Evolutionary conservation across 2,888 invertebrate genomes (phyloP).

Genomic region (Amiota communis): DNA sequence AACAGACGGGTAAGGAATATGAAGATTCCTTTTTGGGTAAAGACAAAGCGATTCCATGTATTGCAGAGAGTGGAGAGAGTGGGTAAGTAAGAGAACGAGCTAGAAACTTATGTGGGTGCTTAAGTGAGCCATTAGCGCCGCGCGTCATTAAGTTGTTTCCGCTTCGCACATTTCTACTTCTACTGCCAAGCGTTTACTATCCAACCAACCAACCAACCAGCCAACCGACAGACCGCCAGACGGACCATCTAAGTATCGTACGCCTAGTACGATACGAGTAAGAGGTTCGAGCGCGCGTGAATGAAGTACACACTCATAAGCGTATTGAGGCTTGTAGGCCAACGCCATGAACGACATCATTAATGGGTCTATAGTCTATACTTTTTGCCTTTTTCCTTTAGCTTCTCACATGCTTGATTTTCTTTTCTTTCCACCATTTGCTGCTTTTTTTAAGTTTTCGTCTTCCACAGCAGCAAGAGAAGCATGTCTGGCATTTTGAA

Average conservation of each 20-base stretch:
- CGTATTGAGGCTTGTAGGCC: slow-evolving; percentile 51
- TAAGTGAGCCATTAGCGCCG: slow-evolving; percentile 68
- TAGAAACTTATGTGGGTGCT: slow-evolving; percentile 64
- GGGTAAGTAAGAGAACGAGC: slow-evolving; percentile 24
- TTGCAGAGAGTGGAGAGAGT: slow-evolving; percentile 32
- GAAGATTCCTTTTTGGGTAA: slow-evolving; percentile 41
- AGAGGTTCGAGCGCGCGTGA: background rate
- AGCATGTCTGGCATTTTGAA: slow-evolving; percentile 33
- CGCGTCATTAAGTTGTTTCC: slow-evolving; percentile 68
- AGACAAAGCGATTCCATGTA: no score
- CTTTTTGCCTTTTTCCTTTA: background rate
- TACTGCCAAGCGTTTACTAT: slow-evolving; percentile 40
- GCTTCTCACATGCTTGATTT: slow-evolving; percentile 1
- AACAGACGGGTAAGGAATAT: no score
- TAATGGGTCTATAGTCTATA: slow-evolving; percentile 57
- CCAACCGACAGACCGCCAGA: background rate
- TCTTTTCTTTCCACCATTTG: slow-evolving; percentile 32
- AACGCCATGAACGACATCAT: slow-evolving; percentile 50
- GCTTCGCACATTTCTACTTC: slow-evolving; percentile 63
- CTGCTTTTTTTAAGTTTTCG: background rate
- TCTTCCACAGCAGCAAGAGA: slow-evolving; percentile 9
- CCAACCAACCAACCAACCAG: background rate
- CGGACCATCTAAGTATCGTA: background rate
- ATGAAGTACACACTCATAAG: slow-evolving; percentile 18
- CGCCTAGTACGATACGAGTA: background rate